These are phyloP conservation scores for Suricata suricatta DNA, from an alignment of 2,113 vertebrate genomes.

Conservation along the genomic window DNA sequence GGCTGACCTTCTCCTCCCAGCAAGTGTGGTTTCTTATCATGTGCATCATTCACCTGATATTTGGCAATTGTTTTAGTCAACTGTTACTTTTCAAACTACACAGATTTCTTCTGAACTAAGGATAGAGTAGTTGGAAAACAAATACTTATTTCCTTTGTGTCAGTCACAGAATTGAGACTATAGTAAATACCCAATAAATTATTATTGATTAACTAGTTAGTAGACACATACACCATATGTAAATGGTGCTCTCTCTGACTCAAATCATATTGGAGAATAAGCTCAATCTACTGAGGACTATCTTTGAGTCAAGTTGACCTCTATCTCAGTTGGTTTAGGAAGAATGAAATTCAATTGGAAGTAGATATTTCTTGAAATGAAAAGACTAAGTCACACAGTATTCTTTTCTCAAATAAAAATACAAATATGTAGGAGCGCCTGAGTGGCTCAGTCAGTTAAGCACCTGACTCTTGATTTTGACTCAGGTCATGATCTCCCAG, in stretches of 20 bases:
- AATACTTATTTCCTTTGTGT: not conserved
- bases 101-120: not conserved
- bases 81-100: not conserved
- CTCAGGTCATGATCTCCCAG: too few species aligned
- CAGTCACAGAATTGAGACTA: not conserved
- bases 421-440: not conserved
- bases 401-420: not conserved
- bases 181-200: not conserved
- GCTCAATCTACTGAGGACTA: not conserved
- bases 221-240: not conserved
- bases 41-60: not conserved
- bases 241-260: not conserved
- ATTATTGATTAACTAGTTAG: not conserved
- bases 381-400: not conserved
- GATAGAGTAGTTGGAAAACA: not conserved
- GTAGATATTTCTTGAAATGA: constrained; percentile 4
- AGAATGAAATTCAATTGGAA: not conserved
- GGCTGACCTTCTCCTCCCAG: not conserved
- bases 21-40: not conserved
- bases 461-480: too few species aligned
- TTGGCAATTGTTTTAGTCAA: not conserved
- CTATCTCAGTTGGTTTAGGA: not conserved
- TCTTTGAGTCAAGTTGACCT: not conserved
- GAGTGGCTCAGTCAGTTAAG: too few species aligned
- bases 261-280: not conserved